Evolutionary conservation across 2,113 vertebrate genomes (phyloP).

Genomic region (Sander vitreus): DNA sequence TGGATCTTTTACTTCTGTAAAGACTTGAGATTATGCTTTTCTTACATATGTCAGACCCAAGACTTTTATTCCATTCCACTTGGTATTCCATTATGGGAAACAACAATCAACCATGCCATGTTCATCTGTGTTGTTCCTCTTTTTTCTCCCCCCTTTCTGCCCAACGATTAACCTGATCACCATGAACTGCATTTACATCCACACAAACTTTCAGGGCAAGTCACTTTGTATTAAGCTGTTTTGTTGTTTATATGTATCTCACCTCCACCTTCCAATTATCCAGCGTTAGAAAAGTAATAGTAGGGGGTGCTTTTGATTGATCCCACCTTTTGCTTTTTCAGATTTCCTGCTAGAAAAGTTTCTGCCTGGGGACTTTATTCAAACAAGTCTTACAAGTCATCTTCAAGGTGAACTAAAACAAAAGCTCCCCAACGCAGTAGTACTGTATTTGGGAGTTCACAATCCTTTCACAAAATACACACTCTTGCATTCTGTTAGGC

Average conservation of each 20-base stretch:
- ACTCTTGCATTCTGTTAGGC: conserved; percentile 26
- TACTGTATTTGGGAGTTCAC: conserved; percentile 45
- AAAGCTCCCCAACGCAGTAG: conserved; percentile 21
- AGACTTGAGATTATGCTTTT: neutral
- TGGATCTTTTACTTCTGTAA: neutral
- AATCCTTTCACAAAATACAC: conserved; percentile 41
- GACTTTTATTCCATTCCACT: neutral
- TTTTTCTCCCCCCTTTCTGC: neutral
- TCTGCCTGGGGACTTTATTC: conserved; percentile 47
- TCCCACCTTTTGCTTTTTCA: conserved; percentile 44
- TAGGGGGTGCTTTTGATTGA: conserved; percentile 43
- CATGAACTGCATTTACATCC: neutral
- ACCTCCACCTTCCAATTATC: conserved; percentile 55
- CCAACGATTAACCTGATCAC: neutral
- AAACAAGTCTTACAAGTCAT: conserved; percentile 44
- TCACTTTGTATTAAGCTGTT: conserved; percentile 32
- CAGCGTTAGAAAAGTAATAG: conserved; percentile 13
- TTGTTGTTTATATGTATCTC: conserved; percentile 56
- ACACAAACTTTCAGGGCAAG: conserved; percentile 1
- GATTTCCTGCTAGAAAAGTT: conserved; percentile 58
- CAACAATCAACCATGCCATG: neutral
- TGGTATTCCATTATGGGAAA: neutral
- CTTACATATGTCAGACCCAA: neutral
- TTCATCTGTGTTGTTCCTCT: neutral
- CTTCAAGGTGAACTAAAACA: conserved; percentile 61